phyloP scores from a whole-genome alignment of 2,888 invertebrate genomes.

The Embidobia sp. region DNA sequence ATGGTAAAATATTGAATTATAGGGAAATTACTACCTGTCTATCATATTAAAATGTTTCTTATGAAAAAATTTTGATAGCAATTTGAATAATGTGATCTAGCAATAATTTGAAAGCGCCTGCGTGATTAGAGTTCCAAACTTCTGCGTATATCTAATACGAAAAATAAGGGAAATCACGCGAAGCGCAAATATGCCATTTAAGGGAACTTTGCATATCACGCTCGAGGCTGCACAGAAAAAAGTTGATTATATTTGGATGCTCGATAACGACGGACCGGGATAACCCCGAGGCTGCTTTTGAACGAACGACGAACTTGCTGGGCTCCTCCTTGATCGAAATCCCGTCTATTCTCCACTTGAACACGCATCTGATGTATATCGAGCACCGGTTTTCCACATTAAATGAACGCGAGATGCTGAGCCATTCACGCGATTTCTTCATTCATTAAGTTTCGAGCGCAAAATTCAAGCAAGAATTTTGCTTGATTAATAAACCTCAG shows the following conservation, averaged over 20 bases:
- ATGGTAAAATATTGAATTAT: neutral
- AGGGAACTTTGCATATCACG: slow-evolving; percentile 75
- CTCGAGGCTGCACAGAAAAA: slow-evolving; percentile 69
- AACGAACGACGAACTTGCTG: slow-evolving; percentile 58
- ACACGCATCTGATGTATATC: slow-evolving; percentile 49
- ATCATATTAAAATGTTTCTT: neutral
- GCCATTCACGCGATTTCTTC: slow-evolving; percentile 73
- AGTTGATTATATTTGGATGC: slow-evolving; percentile 67
- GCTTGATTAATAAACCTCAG: slow-evolving; percentile 14
- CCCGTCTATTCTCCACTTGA: slow-evolving; percentile 35
- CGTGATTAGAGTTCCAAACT: slow-evolving; percentile 37
- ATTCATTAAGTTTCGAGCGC: slow-evolving; percentile 51
- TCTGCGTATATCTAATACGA: slow-evolving; percentile 32
- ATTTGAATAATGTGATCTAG: slow-evolving; percentile 47
- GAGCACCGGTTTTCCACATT: slow-evolving; percentile 55
- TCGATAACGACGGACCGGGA: slow-evolving; percentile 72
- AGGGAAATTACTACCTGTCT: slow-evolving; percentile 14
- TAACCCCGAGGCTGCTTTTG: slow-evolving; percentile 40
- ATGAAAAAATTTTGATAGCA: slow-evolving; percentile 37
- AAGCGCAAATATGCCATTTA: slow-evolving; percentile 80
- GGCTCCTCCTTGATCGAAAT: slow-evolving; percentile 60
- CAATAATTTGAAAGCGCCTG: slow-evolving; percentile 29
- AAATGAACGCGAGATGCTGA: slow-evolving; percentile 60
- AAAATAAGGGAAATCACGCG: slow-evolving; percentile 52
- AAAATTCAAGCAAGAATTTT: slow-evolving; percentile 7